Base-by-base conservation (phyloP, 2,113 vertebrate species). In the Heliornis fulica region DNA sequence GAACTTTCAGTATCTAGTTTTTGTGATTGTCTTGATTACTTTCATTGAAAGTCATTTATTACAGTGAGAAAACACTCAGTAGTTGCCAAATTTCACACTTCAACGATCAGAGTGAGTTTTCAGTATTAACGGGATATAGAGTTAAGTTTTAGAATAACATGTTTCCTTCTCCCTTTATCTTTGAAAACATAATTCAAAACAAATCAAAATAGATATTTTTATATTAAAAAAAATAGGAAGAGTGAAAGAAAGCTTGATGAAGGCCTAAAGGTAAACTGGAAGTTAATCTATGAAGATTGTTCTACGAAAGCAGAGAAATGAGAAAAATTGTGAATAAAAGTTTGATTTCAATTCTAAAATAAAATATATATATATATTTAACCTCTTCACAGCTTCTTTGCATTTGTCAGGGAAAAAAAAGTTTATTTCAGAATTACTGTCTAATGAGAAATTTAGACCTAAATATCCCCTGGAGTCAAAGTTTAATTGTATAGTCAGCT, bases 371-470 rank as follows among this genome's bases (percentile, higher is more conserved):
- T 32, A 66, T 57, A 50, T 60, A 3, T 82, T 94, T 83, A 78
- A 87, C 61, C 13, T 82, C 25, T 87, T 85, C 78, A 77, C 28
- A 83, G 13, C 7, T 80, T 77, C 36, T 90, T 80, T 70, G 19
- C 40, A 50, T 76, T 83, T 77, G 16, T 70, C 54, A 80, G 29
- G 50, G 76, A 18, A 12, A 91, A 77, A 83, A 91, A 32, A 23
- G 5, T 40, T 83, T 36, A 7, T 31, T 85, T 94, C 45, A 72
- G 29, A 85, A 89, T 83, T 94, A 80, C 46, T 91, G 88, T 31
- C 41, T 94, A 90, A 93, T 74, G 59, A 85, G 78, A 93, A 88
- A 70, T 80, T 93, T 88, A 94, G 83, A 88, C 50, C 13, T 93
- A 83, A 88, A 86, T 94, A 74, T 57, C 51, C 66, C 59, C 53